Base-by-base conservation (phyloP, 1,140 invertebrate species). In the Dreissena rostriformis region DNA sequence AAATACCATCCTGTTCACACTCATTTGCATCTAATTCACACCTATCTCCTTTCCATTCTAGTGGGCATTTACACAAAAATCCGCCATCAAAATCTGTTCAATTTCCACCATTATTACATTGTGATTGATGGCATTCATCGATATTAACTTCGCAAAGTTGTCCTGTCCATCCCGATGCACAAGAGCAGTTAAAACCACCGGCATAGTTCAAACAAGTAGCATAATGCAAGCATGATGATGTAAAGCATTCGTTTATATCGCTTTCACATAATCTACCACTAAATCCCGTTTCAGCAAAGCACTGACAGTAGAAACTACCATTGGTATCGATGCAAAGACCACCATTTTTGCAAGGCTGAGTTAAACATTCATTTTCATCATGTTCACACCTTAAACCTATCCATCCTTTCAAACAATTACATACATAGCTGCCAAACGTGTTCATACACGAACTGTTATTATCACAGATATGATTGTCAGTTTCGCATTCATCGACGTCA, bases 341-440 rank as follows among this genome's bases (percentile, higher is more conserved):
- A 5, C 29, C 52, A 67, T 86, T 75, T 51, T 72, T 29, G 68
- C 83, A 85, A 19, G 68, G 75, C 17, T 53, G 26, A 28, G 12
- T 17, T 28, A 26, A 49, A 52, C 87, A 88, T 85, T 88, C 87
- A 76, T 88, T 71, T 26, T 85, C 68, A 68, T 88, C 75, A 15
- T 65, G 24, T 55, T 68, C 67, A 80, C 86, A 87, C 12, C 28
- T 51, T 22, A 0, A 5, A 5, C 86, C 86, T 11, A n/a, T 83
- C 82, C 82, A 87, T 15, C 63, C 49, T 52, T 8, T 0, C 10
- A n/a, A 1, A 28, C 86, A 87, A 1, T 19, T 73, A 66, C 86
- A 87, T 28, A 55, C 24, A 51, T 75, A 87, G 11, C 82, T 67
- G 52, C 86, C 86, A 26, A 73, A 12, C 15, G 67, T 73, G 28